These are phyloP conservation scores for Aplysina aerophoba DNA, from an alignment of 37 sponge, comb jelly and placozoan species.

Conservation along the genomic window DNA sequence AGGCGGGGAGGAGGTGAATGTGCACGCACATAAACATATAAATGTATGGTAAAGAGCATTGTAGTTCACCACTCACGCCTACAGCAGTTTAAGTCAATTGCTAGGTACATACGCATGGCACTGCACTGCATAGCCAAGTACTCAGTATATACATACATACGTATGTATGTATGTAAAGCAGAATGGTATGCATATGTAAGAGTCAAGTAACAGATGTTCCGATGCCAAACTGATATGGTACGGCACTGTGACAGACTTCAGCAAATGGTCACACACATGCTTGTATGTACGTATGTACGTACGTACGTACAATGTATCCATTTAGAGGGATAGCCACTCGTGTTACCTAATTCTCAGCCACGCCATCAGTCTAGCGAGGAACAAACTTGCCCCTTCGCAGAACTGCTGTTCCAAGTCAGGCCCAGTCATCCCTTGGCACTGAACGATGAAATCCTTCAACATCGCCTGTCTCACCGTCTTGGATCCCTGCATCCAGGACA, in stretches of 20 bases:
- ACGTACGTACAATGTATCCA: background rate
- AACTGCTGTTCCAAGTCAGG: slow-evolving; percentile 94
- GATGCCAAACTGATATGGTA: too few species aligned
- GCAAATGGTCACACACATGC: too few species aligned
- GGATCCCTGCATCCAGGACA: slow-evolving; percentile 56
- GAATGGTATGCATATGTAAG: too few species aligned
- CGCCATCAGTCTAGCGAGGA: slow-evolving; percentile 89
- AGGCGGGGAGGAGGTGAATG: background rate
- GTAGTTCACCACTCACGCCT: too few species aligned
- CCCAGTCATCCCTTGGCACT: slow-evolving; percentile 81
- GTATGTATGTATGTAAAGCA: too few species aligned
- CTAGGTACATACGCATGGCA: too few species aligned
- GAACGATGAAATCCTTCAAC: slow-evolving; percentile 73
- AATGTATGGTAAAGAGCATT: too few species aligned
- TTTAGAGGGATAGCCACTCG: background rate
- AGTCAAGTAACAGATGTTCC: too few species aligned
- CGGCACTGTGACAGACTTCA: too few species aligned
- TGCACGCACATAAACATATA: slow-evolving; percentile 23
- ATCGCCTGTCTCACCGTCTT: slow-evolving; percentile 68
- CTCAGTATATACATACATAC: background rate
- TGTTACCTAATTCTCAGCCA: slow-evolving; percentile 96
- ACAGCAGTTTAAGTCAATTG: too few species aligned
- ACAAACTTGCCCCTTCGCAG: slow-evolving; percentile 93
- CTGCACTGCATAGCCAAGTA: too few species aligned
- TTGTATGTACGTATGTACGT: background rate